A percentile compares a stretch with the other conserved stretches of the same genome.
Conservation (phyloP, 2,888 invertebrate genomes). For the Tipula confusa region DNA sequence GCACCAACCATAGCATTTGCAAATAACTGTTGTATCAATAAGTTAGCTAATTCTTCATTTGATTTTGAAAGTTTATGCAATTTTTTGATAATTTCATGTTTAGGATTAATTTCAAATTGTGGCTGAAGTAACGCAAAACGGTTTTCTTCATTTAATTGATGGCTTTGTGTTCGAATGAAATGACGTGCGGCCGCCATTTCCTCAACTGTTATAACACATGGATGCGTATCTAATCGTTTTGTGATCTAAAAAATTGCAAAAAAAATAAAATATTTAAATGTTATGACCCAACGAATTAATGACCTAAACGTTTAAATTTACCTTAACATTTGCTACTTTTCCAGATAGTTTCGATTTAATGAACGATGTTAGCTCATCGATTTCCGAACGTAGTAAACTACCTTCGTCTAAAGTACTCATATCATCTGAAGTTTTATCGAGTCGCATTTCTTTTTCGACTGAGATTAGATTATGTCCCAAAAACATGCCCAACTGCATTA, state of each 20-base stretch:
- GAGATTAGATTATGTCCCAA: slow-evolving; percentile 72
- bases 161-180: slow-evolving; percentile 85
- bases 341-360: slow-evolving; percentile 70
- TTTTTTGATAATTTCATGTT: slow-evolving; percentile 87
- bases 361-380: slow-evolving; percentile 75
- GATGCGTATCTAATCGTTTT: slow-evolving; percentile 78
- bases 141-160: slow-evolving; percentile 75
- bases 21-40: slow-evolving; percentile 86
- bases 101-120: slow-evolving; percentile 89
- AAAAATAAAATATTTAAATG: background rate
- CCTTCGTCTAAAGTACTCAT: slow-evolving; percentile 61
- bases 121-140: slow-evolving; percentile 83
- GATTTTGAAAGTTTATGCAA: slow-evolving; percentile 66
- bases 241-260: slow-evolving; percentile 54
- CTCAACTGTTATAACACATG: slow-evolving; percentile 90
- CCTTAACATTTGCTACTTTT: slow-evolving; percentile 77
- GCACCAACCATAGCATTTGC: slow-evolving; percentile 94
- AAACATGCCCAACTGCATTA: slow-evolving; percentile 79
- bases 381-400: slow-evolving; percentile 67
- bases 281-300: background rate
- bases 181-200: slow-evolving; percentile 97
- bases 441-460: slow-evolving; percentile 89
- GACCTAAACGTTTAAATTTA: too few species aligned
- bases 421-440: slow-evolving; percentile 59
- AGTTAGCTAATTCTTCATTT: slow-evolving; percentile 75